Evolutionary conservation across 2,888 invertebrate species (phyloP), one percentile per base, ranked within the genome.

Genomic region (Ditula angustiorana): DNA sequence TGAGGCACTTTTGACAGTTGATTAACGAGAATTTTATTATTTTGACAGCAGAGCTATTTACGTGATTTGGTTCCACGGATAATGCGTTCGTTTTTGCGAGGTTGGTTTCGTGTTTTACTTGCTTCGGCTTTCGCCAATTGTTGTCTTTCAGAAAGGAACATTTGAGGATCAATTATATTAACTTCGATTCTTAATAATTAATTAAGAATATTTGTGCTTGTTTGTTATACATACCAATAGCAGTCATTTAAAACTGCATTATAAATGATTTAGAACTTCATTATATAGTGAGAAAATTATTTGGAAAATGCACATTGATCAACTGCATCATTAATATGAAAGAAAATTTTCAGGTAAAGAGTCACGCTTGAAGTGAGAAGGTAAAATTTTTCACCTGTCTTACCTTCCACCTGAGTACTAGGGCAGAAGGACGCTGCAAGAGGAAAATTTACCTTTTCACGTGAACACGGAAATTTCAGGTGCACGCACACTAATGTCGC

Each of bases 381-480:
- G 85, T 84, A 81, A 53, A 80, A 83, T 81, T 85, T 86, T 87
- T 87, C 82, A 92, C 91, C 88, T 90, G 86, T 87, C 88, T 88
- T 87, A 84, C 80, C 68, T 79, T 81, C 84, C 84, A 91, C 89
- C 90, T 90, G 86, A 75, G 66, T 84, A 92, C 90, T 74, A 89
- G 90, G 90, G 71, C 19, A 75, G 71, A 70, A 92, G 81, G 68
- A 82, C 65, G 50, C 35, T 10, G 19, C 33, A 85, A 80, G 82
- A 87, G 81, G 53, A 57, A 68, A 68, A 52, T 67, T 65, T 70
- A 81, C 82, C 81, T 85, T 85, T 82, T 71, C 76, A 80, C 80
- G 77, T 81, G 72, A 72, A 78, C 72, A 64, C 55, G 44, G 26
- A 35, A 66, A 60, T 79, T 82, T 82, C 85, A 87, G 83, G 83